These are phyloP conservation scores for Stegodyphus mimosarum DNA, from an alignment of 1,140 invertebrate species.

Conservation along the genomic window DNA sequence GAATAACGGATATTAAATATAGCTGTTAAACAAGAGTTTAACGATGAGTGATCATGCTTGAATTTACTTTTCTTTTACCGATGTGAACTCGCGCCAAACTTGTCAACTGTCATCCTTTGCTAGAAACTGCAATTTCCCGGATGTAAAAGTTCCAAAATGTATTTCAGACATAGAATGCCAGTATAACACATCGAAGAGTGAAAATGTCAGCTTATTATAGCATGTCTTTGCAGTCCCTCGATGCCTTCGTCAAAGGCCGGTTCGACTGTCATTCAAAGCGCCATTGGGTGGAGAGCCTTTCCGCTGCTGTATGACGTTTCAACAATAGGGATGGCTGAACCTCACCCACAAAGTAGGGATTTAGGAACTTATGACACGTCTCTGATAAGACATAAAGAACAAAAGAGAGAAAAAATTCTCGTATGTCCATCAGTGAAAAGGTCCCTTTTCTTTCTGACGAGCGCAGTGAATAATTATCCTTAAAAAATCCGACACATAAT, in stretches of 20 bases:
- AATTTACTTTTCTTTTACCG: no score
- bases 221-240: conserved; percentile 5
- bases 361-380: conserved; percentile 5
- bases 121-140: no score
- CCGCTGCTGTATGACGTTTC: conserved; percentile 2
- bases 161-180: neutral
- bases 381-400: neutral
- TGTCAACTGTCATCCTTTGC: no score
- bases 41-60: no score
- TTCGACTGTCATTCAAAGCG: conserved; percentile 21
- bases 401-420: conserved; percentile 8
- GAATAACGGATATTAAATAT: no score
- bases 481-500: no score
- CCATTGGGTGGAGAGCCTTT: conserved; percentile 17
- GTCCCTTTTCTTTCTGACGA: neutral
- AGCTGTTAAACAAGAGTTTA: no score
- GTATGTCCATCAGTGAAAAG: neutral
- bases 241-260: conserved; percentile 8
- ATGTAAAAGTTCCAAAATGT: no score
- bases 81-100: no score
- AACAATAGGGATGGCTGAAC: conserved; percentile 13
- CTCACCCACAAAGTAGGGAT: conserved; percentile 22
- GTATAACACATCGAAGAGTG: conserved; percentile 2
- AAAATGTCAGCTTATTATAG: conserved; percentile 26
- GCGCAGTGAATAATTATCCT: neutral